Evolutionary conservation across 2,888 invertebrate genomes (phyloP), one percentile per base, ranked within the genome.

Genomic region (Agonopterix alstromeriana): DNA sequence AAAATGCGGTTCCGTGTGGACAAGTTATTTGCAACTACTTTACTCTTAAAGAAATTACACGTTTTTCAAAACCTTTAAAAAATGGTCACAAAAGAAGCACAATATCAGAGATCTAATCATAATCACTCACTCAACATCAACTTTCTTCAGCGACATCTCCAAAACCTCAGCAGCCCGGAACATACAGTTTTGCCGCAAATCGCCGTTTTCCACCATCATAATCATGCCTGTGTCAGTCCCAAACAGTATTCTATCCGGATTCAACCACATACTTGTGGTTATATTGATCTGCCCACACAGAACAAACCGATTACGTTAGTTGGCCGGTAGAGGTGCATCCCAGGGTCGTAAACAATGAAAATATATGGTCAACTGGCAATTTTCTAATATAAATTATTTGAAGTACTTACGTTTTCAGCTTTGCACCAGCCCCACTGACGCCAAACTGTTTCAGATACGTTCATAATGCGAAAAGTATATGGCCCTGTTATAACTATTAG

Each of bases 381-480:
- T 27, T 27, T 27, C 27, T 27, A 27, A 27, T 27, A 27, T 27
- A 27, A 3, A 27, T 27, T 27, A 27, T 27, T 27, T 27, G 7
- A 27, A 27, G 27, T 9, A 60, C 83, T 73, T 62, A 89, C 89
- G 56, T 89, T 89, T 73, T 97, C 96, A 38, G 94, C 92, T 74
- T 97, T 97, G 56, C 94, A 92, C 82, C 94, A 96, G 8, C 95
- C 96, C 85, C 93, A 96, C 54, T 94, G 94, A 36, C 95, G 91
- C 92, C 96, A 94, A 8, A 93, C 91, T 2, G 92, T 93, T 68
- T 96, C 96, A 12, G 93, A 90, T 42, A 94, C 93, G 35, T 94
- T 94, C 78, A 95, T 90, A 56, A 95, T 91, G 58, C 94, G 92
- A 65, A 95, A 94, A 3, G 93, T 90, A 48, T 91, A 91, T 0